A percentile compares a stretch with the other conserved stretches of the same genome.
phyloP scores from a whole-genome alignment of 2,888 invertebrate species.

The Mythimna ferrago region DNA sequence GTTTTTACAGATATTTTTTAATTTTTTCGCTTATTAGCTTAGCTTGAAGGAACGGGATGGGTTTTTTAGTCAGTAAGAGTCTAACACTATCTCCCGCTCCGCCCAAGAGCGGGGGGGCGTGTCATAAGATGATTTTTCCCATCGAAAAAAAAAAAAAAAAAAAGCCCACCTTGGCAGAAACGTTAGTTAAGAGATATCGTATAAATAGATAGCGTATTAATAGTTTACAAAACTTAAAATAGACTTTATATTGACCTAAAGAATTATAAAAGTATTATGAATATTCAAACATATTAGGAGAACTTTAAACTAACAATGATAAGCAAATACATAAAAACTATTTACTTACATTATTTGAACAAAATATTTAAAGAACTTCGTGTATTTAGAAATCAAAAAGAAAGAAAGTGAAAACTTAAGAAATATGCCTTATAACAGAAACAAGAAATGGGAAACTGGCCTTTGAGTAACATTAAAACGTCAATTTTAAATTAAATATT shows the following conservation, averaged over 20 bases:
- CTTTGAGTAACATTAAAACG: background rate
- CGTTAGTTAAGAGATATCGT: no score
- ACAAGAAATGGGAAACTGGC: background rate
- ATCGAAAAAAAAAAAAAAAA: no score
- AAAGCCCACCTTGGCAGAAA: no score
- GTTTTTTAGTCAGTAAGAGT: no score
- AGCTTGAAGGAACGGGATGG: no score
- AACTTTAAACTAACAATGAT: constrained; percentile 5
- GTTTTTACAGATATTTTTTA: no score
- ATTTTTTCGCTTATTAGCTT: no score
- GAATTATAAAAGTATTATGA: constrained; percentile 6
- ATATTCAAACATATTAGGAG: constrained; percentile 27
- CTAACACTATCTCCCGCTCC: no score
- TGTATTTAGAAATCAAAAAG: constrained; percentile 27
- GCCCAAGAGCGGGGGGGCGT: no score
- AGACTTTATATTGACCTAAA: background rate
- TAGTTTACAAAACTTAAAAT: no score
- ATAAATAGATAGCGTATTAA: no score
- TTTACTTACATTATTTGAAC: constrained; percentile 35
- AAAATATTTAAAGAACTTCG: constrained; percentile 40
- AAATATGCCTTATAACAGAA: background rate
- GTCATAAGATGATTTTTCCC: no score
- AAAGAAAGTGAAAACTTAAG: constrained; percentile 20
- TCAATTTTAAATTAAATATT: background rate
- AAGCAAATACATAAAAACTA: constrained; percentile 21